These are phyloP conservation scores for Drosophila melanica DNA, from an alignment of 1,140 invertebrate genomes.

Conservation along the genomic window DNA sequence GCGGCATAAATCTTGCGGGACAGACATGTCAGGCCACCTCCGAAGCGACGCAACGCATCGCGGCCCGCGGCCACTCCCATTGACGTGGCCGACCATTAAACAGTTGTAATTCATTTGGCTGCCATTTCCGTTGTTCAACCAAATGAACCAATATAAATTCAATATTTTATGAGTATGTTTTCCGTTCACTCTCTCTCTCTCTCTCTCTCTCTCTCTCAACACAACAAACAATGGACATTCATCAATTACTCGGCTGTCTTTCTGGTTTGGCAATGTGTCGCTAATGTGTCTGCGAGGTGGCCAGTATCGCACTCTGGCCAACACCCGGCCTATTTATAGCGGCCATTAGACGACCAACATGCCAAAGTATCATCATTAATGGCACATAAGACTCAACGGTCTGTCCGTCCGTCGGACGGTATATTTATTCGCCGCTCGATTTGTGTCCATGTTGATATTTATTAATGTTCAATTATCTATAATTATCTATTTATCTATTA, in stretches of 20 bases:
- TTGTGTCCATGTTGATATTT: constrained; percentile 53
- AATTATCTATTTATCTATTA: constrained; percentile 64
- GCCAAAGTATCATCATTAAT: constrained; percentile 60
- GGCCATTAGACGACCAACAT: constrained; percentile 39
- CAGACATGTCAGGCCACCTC: constrained; percentile 33
- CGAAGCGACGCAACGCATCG: constrained; percentile 2
- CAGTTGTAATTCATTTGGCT: constrained; percentile 65
- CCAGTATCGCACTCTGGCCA: constrained; percentile 10
- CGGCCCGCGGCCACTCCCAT: constrained; percentile 24
- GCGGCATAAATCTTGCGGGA: constrained; percentile 47
- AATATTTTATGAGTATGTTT: constrained; percentile 61
- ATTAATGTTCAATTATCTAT: constrained; percentile 68
- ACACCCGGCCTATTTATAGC: constrained; percentile 17
- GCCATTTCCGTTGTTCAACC: constrained; percentile 56
- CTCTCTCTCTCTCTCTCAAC: constrained; percentile 1
- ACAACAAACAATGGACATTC: constrained; percentile 40
- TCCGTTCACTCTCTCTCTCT: constrained; percentile 9
- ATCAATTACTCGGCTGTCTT: constrained; percentile 44
- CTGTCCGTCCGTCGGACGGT: background rate
- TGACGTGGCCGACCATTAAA: constrained; percentile 32
- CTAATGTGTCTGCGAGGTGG: constrained; percentile 44
- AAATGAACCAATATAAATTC: constrained; percentile 70
- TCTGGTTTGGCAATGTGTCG: constrained; percentile 30
- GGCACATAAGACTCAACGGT: constrained; percentile 30
- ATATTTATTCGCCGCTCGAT: constrained; percentile 5